Conservation (phyloP, 1,140 invertebrate species). For the Drosophila prosaltans region DNA sequence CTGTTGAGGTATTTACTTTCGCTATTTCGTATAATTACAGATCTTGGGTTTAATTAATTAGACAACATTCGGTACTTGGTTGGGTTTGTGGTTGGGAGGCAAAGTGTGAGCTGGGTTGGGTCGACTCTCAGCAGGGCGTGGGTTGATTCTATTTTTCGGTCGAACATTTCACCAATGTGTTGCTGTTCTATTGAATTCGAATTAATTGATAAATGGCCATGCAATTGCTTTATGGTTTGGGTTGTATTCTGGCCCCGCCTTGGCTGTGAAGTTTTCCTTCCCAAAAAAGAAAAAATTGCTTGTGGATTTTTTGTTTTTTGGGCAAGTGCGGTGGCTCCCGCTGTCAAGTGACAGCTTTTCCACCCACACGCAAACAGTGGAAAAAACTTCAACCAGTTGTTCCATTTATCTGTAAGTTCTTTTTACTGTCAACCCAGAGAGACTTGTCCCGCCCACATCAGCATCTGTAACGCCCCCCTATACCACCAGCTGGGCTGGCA, state of each 20-base stretch:
- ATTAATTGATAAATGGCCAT: slow-evolving; percentile 63
- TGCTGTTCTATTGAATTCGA: slow-evolving; percentile 37
- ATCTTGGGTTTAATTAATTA: slow-evolving; percentile 10
- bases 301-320: slow-evolving; percentile 5
- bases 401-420: slow-evolving; percentile 52
- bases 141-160: neutral
- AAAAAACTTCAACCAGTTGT: slow-evolving; percentile 25
- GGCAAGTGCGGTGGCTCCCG: slow-evolving; percentile 57
- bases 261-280: too few relatives aligned
- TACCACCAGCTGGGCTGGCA: slow-evolving; percentile 27
- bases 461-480: slow-evolving; percentile 1
- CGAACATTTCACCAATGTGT: slow-evolving; percentile 32
- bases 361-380: slow-evolving; percentile 16
- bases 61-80: neutral
- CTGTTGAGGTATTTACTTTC: neutral
- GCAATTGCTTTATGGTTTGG: slow-evolving; percentile 5
- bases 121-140: neutral
- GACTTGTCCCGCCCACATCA: slow-evolving; percentile 10
- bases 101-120: neutral
- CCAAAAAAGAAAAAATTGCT: too few relatives aligned
- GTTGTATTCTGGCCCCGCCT: neutral
- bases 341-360: slow-evolving; percentile 23
- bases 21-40: slow-evolving; percentile 2
- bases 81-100: neutral
- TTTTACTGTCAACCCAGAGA: slow-evolving; percentile 22